Base-by-base conservation (phyloP, 2,113 vertebrate species). In the Aplodontia rufa region DNA sequence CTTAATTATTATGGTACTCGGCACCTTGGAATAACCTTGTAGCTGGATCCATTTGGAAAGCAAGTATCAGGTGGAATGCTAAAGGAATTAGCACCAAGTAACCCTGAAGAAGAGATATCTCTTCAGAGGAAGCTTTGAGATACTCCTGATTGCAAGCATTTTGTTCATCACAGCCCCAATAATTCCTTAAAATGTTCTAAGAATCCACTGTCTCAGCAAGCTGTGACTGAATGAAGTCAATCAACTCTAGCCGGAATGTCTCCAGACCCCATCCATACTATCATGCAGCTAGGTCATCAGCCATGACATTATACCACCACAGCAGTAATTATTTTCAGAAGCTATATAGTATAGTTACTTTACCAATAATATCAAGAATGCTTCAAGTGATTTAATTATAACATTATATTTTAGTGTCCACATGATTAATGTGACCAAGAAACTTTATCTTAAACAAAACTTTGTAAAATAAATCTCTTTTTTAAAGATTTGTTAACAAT, bases 381-480 rank as follows among this genome's bases (percentile, higher is more conserved):
- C 17, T 19, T 92, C 26, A 95, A 49, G 40, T 60, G 42, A 87
- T 74, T 68, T 87, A 55, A 87, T 71, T 88, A 53, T 51, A 72
- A 93, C 81, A 91, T 64, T 37, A 4, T 76, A 88, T 66, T 84
- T 75, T 75, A 79, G 37, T 81, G 37, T 58, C 71, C 58, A 60
- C 28, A 26, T 60, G 58, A 60, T 9, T 22, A 84, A 49, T 11
- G 37, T 76, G 49, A 78, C 79, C 74, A 92, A 92, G 58, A 91
- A 85, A 86, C 47, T 82, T 3, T 64, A 87, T 6, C 35, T 87
- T 89, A 83, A 87, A 69, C n/a, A 76, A 78, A 14, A 26, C 22
- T 89, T 82, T 89, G 71, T 26, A 66, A 68, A 92, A 83, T 20
- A 96, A 92, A 78, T 66, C 60, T 64, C 28, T 64, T 69, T 60